Base-by-base conservation (phyloP, 2,888 invertebrate genomes). In the Aphodius granarius region DNA sequence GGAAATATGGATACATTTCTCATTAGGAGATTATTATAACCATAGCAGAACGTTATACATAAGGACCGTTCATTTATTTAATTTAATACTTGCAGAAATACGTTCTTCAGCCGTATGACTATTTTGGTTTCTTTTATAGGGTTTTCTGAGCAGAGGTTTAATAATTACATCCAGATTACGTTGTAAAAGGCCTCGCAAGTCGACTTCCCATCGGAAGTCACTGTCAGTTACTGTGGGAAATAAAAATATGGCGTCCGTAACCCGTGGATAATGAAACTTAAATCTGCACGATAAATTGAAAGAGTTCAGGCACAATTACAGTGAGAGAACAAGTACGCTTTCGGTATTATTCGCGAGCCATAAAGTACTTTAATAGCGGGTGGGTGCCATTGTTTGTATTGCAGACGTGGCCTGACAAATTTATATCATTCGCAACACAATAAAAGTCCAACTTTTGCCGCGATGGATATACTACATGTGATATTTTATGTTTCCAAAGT, bases 361-460 rank as follows among this genome's bases (percentile, higher is more conserved):
- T 43, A 43, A 43, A 43, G 13, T 43, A 43, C 43, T 43, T 43
- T 43, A 43, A 43, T 43, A 43, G 43, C 43, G 43, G 43, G 43
- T 13, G 43, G 43, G 43, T 6, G 43, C 43, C 43, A 43, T 68
- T 68, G 68, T 68, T 68, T 68, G 21, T 68, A 20, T 22, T 16
- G n/a, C 22, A n/a, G 68, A 68, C 68, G 68, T 20, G 22, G 43
- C 43, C 13, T 43, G 68, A 68, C 68, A 68, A 68, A 68, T 68
- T 68, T 68, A 68, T 68, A 22, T 68, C 68, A 16, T 68, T 68
- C 22, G 20, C 68, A 22, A 68, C 68, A 20, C 68, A 68, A 68
- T 68, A 68, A 68, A 68, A 68, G 68, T 68, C 68, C 68, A 21
- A 21, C 22, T 43, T n/a, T 68, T 68, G 65, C 21, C 22, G 68